A percentile compares a stretch with the other conserved stretches of the same genome.
Conservation (phyloP, 2,888 invertebrate species). For the Beris chalybata region DNA sequence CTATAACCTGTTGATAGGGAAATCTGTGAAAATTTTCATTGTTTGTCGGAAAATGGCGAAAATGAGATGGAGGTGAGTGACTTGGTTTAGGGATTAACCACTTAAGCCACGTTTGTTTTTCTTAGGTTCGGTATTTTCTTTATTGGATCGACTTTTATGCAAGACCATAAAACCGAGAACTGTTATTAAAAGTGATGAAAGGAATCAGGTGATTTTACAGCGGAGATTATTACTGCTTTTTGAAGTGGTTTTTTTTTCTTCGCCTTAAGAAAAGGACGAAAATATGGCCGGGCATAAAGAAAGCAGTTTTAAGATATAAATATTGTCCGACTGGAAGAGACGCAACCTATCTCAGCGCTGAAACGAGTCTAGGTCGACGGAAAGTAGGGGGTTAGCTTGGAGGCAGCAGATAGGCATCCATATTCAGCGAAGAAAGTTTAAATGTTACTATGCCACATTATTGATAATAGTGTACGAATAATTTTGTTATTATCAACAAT, state of each 20-base stretch:
- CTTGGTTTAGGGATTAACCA: background rate
- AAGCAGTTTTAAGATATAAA: background rate
- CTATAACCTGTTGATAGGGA: constrained; percentile 31
- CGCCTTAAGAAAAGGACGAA: background rate
- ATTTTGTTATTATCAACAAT: too few species aligned
- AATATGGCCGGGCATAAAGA: background rate
- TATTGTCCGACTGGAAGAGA: too few species aligned
- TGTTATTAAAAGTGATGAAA: constrained; percentile 7
- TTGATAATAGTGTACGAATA: too few species aligned
- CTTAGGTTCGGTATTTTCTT: background rate
- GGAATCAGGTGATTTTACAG: background rate
- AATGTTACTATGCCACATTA: too few species aligned
- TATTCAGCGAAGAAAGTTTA: too few species aligned
- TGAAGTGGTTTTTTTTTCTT: background rate
- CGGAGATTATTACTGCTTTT: background rate
- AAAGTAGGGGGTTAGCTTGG: too few species aligned
- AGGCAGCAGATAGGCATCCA: too few species aligned
- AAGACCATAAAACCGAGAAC: background rate
- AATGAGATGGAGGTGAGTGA: background rate
- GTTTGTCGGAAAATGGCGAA: too few species aligned
- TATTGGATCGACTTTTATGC: constrained; percentile 7
- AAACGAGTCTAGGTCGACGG: too few species aligned
- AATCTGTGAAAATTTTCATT: too few species aligned
- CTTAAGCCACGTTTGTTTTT: background rate
- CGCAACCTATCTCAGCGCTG: too few species aligned